A percentile compares a stretch with the other conserved stretches of the same genome.
Evolutionary conservation across 35 echinoderm and acorn worm genomes (phyloP).

Genomic region (Stichopus chloronotus): DNA sequence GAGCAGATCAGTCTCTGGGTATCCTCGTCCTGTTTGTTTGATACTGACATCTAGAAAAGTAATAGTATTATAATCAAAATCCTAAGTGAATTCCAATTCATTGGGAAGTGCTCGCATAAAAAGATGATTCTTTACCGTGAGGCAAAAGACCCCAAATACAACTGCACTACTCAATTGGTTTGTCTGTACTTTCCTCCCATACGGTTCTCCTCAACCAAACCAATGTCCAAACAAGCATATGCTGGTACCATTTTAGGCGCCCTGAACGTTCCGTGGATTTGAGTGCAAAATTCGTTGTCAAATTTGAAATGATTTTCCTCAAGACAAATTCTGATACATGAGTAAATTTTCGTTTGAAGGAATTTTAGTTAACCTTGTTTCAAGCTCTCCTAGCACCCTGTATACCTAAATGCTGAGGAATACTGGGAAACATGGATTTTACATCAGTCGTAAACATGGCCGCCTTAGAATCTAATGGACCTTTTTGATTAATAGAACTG

Average conservation of each 20-base stretch:
- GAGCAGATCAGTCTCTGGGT: neutral
- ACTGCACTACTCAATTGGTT: too few species aligned
- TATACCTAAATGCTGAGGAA: conserved; percentile 13
- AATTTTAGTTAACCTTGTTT: neutral
- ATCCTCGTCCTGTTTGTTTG: neutral
- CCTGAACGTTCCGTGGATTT: neutral
- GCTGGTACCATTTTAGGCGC: neutral
- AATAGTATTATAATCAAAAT: too few species aligned
- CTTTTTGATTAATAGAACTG: neutral
- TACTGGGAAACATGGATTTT: neutral
- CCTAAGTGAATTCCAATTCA: conserved; percentile 6
- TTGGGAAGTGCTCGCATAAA: neutral
- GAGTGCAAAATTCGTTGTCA: neutral
- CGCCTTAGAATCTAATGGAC: neutral
- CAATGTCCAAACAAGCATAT: neutral
- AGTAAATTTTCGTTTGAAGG: neutral
- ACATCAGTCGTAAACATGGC: neutral
- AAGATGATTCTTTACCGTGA: neutral
- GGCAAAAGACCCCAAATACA: conserved; percentile 10
- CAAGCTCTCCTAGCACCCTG: neutral
- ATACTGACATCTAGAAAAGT: neutral
- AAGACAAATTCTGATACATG: neutral
- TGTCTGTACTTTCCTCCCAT: neutral
- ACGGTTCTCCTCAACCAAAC: neutral
- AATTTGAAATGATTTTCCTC: conserved; percentile 23